These are phyloP conservation scores for Falco rusticolus DNA, from an alignment of 2,797 vertebrate species.

Conservation along the genomic window DNA sequence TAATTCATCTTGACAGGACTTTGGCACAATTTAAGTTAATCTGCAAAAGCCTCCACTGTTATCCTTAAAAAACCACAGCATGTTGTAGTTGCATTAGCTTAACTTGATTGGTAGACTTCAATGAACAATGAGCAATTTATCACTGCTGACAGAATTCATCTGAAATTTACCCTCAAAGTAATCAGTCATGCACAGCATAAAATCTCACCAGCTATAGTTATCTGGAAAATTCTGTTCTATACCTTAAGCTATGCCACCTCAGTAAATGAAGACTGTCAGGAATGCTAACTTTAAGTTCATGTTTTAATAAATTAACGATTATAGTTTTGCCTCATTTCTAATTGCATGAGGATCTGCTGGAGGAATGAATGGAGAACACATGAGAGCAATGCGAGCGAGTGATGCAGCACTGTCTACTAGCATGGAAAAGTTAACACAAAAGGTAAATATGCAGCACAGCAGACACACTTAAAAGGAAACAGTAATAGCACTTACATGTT, in stretches of 20 bases:
- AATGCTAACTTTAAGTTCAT: not conserved
- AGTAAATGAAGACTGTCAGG: not conserved
- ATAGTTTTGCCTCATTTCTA: not conserved
- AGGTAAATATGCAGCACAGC: not conserved
- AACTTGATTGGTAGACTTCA: not conserved
- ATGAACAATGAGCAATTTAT: not conserved
- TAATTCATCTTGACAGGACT: not conserved
- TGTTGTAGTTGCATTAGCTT: not conserved
- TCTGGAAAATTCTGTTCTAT: not conserved
- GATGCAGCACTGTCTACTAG: not conserved
- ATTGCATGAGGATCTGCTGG: not conserved
- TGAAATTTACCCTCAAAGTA: conserved; percentile 16
- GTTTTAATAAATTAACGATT: not conserved
- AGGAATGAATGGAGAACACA: accelerated
- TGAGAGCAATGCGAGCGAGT: not conserved
- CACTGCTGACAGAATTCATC: not conserved
- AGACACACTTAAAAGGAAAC: not conserved
- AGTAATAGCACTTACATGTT: not conserved
- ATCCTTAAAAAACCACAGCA: not conserved
- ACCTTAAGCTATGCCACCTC: not conserved
- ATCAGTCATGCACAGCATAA: not conserved
- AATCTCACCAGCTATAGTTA: not conserved
- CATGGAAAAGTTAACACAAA: not conserved
- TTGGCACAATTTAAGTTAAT: not conserved
- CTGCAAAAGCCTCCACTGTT: not conserved